Conservation (phyloP, 30 jellyfish, hydroid and myxozoan species). For the Haliclystus octoradiatus region DNA sequence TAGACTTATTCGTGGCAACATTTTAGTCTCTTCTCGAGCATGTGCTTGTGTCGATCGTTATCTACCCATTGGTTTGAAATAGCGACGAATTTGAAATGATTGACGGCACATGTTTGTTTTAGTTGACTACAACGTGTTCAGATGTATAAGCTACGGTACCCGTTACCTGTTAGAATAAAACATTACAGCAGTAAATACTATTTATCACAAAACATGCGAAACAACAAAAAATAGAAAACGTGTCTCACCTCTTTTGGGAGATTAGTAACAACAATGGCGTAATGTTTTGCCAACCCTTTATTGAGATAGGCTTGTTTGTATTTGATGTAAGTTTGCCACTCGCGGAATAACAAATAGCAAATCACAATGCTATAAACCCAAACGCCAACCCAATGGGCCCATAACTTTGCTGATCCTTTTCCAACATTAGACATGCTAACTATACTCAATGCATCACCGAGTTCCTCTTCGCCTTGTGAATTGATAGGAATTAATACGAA, state of each 20-base stretch:
- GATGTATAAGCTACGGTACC: too few relatives aligned
- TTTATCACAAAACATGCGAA: too few relatives aligned
- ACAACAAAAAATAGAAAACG: too few relatives aligned
- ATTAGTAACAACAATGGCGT: slow-evolving; percentile 57
- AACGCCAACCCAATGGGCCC: slow-evolving; percentile 93
- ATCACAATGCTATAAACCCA: slow-evolving; percentile 66
- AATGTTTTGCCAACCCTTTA: slow-evolving; percentile 45
- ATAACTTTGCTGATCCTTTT: slow-evolving; percentile 37
- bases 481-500: slow-evolving; percentile 72
- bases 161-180: too few relatives aligned
- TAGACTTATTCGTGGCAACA: too few relatives aligned
- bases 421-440: slow-evolving; percentile 78
- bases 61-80: too few relatives aligned
- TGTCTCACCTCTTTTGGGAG: slow-evolving; percentile 58
- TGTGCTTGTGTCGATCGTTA: too few relatives aligned
- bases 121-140: too few relatives aligned
- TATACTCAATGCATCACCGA: slow-evolving; percentile 54
- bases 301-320: slow-evolving; percentile 70
- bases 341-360: slow-evolving; percentile 40
- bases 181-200: too few relatives aligned
- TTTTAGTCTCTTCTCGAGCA: too few relatives aligned
- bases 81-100: too few relatives aligned
- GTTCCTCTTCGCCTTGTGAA: slow-evolving; percentile 57
- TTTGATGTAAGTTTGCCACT: slow-evolving; percentile 61
- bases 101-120: too few relatives aligned